A percentile compares a stretch with the other conserved stretches of the same genome.
phyloP scores from a whole-genome alignment of 2,888 invertebrate species.

The Trachelus troglodyta region DNA sequence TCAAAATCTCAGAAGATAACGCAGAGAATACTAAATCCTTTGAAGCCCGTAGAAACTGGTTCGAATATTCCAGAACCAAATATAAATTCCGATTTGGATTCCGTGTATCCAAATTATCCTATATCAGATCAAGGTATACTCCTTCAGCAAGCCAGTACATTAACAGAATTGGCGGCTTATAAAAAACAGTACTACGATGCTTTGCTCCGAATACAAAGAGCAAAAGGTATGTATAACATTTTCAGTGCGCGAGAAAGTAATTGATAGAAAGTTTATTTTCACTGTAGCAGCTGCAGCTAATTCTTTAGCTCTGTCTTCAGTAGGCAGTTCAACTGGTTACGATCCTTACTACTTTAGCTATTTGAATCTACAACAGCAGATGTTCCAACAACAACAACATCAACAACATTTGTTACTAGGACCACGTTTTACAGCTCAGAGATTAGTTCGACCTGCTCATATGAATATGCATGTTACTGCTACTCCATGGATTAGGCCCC shows the following conservation, averaged over 20 bases:
- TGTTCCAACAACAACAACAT: conserved; percentile 30
- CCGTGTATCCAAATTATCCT: not conserved
- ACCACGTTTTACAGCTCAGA: conserved; percentile 27
- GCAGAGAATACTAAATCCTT: conserved; percentile 14
- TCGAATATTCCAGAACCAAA: not conserved
- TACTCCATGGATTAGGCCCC: conserved; percentile 37
- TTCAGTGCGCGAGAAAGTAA: not conserved
- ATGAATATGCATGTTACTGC: conserved; percentile 29
- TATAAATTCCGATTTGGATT: not conserved
- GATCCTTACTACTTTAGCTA: conserved; percentile 46
- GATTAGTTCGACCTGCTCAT: conserved; percentile 29
- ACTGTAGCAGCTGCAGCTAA: conserved; percentile 49
- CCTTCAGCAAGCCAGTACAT: conserved; percentile 27
- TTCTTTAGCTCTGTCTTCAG: conserved; percentile 45
- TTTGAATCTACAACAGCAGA: conserved; percentile 40
- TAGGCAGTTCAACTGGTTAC: conserved; percentile 30
- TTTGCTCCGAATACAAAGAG: conserved; percentile 46
- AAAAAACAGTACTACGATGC: conserved; percentile 52
- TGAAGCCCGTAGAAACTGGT: not conserved
- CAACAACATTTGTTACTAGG: conserved; percentile 32
- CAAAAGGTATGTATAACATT: conserved; percentile 43
- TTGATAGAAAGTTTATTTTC: conserved; percentile 5
- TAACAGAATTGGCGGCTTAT: conserved; percentile 41
- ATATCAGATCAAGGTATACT: not conserved
- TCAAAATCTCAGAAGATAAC: conserved; percentile 29